Base-by-base conservation (phyloP, 2,888 invertebrate species). In the Drosophila kanekoi region DNA sequence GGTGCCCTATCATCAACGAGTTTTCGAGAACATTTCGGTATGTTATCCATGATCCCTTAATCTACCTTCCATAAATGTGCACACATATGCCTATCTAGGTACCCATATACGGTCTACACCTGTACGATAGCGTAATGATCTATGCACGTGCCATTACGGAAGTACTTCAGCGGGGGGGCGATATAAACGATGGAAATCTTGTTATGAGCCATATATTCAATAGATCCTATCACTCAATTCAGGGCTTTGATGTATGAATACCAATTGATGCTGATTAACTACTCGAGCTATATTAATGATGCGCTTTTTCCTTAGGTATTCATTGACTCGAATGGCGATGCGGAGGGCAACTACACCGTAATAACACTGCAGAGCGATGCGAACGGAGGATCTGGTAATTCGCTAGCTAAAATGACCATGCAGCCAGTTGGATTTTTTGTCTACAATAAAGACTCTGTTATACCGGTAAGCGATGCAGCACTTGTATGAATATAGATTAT, bases 321-420 rank as follows among this genome's bases (percentile, higher is more conserved):
- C 81, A 97, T 98, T 87, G 97, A 98, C 91, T 94, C 94, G 3
- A 96, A 96, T 73, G 98, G 98, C 0, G 97, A 98, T 87, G 97
- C 98, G 0, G 97, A 98, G 89, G 98, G 97, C 0, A 98, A 98
- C 92, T 98, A 96, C 92, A 96, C 97, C 0, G 96, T 98, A 1
- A 95, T 98, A 23, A 95, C 96, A 0, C 93, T 97, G 52, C 93
- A 96, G 70, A 94, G 94, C 47, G 95, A 96, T 80, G 89, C 93
- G 10, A 81, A 61, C 20, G 63, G 48, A 2, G 74, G 61, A 13
- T 44, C 69, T 5, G 38, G 52, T 0, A 74, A 63, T 23, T 90
- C 90, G 0, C 92, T 94, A 0, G 92, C 94, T 0, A 93, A 94
- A 16, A 95, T 95, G 95, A 95, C 95, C 63, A 96, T 96, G 93